Evolutionary conservation across 2,797 vertebrate species (phyloP).

Genomic region (Ptychobarbus kaznakovi): DNA sequence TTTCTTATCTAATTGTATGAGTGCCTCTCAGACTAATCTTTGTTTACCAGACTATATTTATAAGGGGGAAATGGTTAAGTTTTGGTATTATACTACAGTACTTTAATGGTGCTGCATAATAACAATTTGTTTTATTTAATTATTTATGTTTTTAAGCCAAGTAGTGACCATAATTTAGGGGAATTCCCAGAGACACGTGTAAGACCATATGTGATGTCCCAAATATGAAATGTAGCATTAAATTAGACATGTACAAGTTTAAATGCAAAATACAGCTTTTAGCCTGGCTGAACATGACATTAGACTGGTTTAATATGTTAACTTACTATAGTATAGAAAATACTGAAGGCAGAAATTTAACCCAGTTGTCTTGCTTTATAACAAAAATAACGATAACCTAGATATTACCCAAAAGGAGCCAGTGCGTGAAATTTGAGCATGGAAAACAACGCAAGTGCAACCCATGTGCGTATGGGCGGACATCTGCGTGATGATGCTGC

Average conservation of each 20-base stretch:
- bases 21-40: not conserved
- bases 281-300: not conserved
- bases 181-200: constrained; percentile 19
- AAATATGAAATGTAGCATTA: not conserved
- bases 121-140: not conserved
- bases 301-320: not conserved
- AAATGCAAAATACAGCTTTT: constrained; percentile 9
- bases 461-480: constrained; percentile 1
- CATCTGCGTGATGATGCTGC: constrained; percentile 6
- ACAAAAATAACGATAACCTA: not conserved
- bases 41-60: not conserved
- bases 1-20: not conserved
- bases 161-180: not conserved
- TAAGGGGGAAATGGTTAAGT: not conserved
- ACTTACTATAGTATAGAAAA: not conserved
- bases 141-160: not conserved
- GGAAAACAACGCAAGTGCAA: constrained; percentile 23
- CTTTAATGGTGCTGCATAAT: not conserved
- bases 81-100: not conserved
- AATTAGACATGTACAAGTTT: not conserved
- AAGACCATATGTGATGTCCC: not conserved
- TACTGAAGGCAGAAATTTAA: not conserved
- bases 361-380: not conserved
- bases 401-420: not conserved
- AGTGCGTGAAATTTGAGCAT: constrained; percentile 18